Evolutionary conservation across 2,888 invertebrate species (phyloP), one percentile per base, ranked within the genome.

Genomic region (Tortricodes alternella): DNA sequence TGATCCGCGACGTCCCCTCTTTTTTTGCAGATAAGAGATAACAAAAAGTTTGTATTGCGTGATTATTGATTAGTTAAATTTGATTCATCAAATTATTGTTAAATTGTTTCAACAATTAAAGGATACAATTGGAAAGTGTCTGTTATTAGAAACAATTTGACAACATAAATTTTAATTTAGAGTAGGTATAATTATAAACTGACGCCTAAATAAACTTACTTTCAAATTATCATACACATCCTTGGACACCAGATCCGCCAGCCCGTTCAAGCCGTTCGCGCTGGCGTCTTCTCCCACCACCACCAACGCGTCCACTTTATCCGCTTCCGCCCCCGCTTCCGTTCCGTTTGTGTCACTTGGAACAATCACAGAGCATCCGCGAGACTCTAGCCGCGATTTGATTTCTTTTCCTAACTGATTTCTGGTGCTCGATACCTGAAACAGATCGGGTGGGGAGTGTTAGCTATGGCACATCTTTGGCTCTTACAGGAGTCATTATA

Each of bases 201-300:
- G 2, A 9, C 5, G n/a, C 11, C 11, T 11, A 4, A 29, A n/a
- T n/a, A 5, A 29, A 21, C 46, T 61, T 67, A 87, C 89, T 77
- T 80, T 85, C 65, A 89, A 74, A 72, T 89, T 89, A 51, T 67
- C 63, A 67, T 83, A 78, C 21, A 88, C 76, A 55, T 89, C 89
- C 59, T 82, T 79, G 8, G 76, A 72, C 6, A 89, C 81, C 6
- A 85, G 61, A 13, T 66, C 62, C 6, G 82, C 69, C 55, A 89
- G 73, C 27, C 77, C 81, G 15, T 81, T 73, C 37, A 89, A 59
- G 4, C 76, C 78, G 4, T 69, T 66, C 7, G 66, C 53, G 19
- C 70, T 73, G 1, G 73, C 65, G 11, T 79, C 76, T 1, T 85
- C 80, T 0, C 89, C 89, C 1, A 89, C 74, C 1, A 89, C 72